Evolutionary conservation across 2,797 vertebrate genomes (phyloP), one percentile per base, ranked within the genome.

Genomic region (Anabas testudineus): DNA sequence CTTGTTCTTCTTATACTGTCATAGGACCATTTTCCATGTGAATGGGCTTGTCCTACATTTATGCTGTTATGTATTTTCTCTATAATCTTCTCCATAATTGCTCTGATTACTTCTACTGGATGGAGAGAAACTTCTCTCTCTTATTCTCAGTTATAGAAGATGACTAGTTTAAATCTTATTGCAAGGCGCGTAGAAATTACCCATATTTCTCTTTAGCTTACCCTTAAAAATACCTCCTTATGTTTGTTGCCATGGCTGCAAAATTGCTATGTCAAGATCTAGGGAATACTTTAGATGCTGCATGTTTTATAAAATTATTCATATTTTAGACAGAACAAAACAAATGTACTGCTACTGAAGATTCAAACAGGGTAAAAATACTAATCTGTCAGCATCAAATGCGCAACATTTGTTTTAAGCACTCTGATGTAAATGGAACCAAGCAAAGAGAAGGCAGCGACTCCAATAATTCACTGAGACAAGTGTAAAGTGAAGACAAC

Each of bases 381-480:
- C 26, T 45, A 54, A 71, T 19, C 15, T 54, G 39, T 68, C 22
- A 26, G 26, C n/a, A 39, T 59, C 8, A 10, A 45, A 37, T 21
- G 64, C 43, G 42, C 48, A 57, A 46, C 51, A 19, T 70, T 76
- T 72, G 47, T 76, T 76, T 70, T 47, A 26, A 71, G 65, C 37
- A 7, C 46, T 54, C 14, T 0, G 16, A 78, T 67, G 76, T 51
- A 82, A 83, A 88, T 49, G 22, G 45, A 68, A 72, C 8, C 54
- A 14, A 55, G 42, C 46, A 73, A 82, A 72, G 64, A 74, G 54
- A 60, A 79, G 57, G 49, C 41, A 67, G 45, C 2, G 45, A 37
- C 42, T 77, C 67, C 43, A 56, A 80, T 90, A 83, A 87, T 87
- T 81, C 76, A 78, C 77, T 13, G 65, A 83, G 82, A 88, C 81